Evolutionary conservation across 2,113 vertebrate species (phyloP), one percentile per base, ranked within the genome.

Genomic region (Pungitius pungitius): DNA sequence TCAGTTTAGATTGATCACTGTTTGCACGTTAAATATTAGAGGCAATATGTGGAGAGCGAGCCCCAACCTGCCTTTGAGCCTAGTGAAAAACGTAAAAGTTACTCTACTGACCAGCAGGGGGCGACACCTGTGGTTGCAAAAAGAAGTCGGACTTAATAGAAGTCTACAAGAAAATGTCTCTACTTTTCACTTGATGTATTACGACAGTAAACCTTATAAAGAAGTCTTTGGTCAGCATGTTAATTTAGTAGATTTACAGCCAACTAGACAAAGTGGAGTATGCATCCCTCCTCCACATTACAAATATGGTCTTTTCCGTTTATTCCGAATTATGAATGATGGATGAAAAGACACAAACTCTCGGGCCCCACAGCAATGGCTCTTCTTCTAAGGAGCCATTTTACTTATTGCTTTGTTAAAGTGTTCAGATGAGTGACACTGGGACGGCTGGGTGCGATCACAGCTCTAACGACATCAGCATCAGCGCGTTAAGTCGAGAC

Each of bases 401-500:
- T 26, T 52, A n/a, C n/a, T n/a, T n/a, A n/a, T 52, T 22, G 11
- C 22, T 54, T 26, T n/a, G n/a, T n/a, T n/a, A n/a, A n/a, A 20
- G 43, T 35, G 9, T 24, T 22, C 37, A 33, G 43, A 75, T 51
- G 51, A 22, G 39, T 42, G 22, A 17, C 27, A n/a, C 55, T 1
- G 17, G 17, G 27, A n/a, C 20, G 20, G n/a, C 39, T n/a, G 27
- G 43, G n/a, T 43, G 8, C 2, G 18, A 57, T 58, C 51, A 24
- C 43, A 69, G 33, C 45, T 20, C 26, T 8, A 20, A 35, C 33
- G 56, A 27, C 43, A 72, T 4, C 30, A 22, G 20, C 52, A 35
- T 4, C 33, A 43, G 6, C 14, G 13, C 15, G n/a, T 8, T 8
- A 6, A 33, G 20, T 61, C 40, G 3, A 45, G 33, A 85, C 89